phyloP scores from a whole-genome alignment of 1,140 invertebrate species.

The Eriosoma lanigerum region DNA sequence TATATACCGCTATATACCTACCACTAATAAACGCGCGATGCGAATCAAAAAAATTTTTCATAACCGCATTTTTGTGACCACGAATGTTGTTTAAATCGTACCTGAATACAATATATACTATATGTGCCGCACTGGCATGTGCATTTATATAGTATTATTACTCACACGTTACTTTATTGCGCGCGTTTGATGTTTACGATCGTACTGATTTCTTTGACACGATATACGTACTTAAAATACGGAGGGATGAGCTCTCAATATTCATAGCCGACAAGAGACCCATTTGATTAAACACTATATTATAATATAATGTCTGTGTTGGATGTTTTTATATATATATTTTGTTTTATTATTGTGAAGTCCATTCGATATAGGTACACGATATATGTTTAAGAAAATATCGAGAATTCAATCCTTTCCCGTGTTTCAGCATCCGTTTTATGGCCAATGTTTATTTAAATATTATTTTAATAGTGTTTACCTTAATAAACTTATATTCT shows the following conservation, averaged over 20 bases:
- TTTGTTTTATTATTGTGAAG: constrained; percentile 27
- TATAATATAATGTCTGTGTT: neutral
- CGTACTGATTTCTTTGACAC: constrained; percentile 9
- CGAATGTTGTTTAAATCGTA: neutral
- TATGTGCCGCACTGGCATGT: no score
- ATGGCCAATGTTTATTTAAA: constrained; percentile 23
- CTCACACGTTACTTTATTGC: neutral
- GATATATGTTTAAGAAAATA: no score
- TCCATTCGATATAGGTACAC: no score
- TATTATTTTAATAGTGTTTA: constrained; percentile 22
- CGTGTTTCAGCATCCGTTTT: neutral
- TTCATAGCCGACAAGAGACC: constrained; percentile 5
- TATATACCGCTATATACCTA: no score
- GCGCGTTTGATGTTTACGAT: constrained; percentile 8
- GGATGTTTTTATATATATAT: no score
- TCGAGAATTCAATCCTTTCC: neutral
- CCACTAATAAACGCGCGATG: no score
- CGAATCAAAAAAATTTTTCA: neutral
- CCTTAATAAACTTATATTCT: neutral
- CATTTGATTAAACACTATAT: neutral
- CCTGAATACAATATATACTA: no score
- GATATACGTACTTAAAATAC: neutral
- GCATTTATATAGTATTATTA: no score
- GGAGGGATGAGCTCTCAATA: neutral
- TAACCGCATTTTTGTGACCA: neutral